Evolutionary conservation across 2,113 vertebrate species (phyloP).

Genomic region (Arenaria interpres): DNA sequence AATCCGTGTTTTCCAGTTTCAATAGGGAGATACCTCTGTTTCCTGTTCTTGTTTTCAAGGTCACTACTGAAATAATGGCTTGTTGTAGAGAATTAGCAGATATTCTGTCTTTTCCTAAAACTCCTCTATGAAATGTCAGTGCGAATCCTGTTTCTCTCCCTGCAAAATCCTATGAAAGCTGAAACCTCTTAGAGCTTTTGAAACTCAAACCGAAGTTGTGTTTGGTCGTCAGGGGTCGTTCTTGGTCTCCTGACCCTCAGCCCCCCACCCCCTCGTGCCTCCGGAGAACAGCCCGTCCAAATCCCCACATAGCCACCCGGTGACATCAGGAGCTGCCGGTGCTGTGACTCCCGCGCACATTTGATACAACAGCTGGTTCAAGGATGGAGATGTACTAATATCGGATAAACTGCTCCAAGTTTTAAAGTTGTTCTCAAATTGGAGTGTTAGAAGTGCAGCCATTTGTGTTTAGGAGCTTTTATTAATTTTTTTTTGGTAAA

Average conservation of each 20-base stretch:
- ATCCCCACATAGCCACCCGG: neutral
- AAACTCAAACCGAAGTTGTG: neutral
- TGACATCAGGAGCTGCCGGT: slow-evolving; percentile 40
- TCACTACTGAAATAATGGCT: neutral
- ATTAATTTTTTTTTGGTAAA: neutral
- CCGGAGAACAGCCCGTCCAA: neutral
- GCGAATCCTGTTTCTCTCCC: neutral
- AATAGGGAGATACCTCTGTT: neutral
- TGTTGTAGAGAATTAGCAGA: neutral
- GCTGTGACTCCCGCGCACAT: neutral
- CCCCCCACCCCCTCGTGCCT: neutral
- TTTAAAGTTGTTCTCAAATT: neutral
- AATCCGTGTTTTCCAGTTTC: neutral
- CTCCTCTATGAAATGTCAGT: neutral
- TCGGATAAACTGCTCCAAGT: neutral
- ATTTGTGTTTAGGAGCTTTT: neutral
- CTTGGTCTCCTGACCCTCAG: neutral
- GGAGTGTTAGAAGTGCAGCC: neutral
- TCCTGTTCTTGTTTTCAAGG: neutral
- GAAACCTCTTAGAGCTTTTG: neutral
- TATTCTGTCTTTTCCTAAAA: neutral
- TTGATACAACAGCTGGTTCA: slow-evolving; percentile 34
- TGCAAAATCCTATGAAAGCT: neutral
- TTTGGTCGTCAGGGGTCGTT: neutral
- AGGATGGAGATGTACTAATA: neutral